Base-by-base conservation (phyloP, 2,888 invertebrate species). In the Reticulitermes lucifugus region DNA sequence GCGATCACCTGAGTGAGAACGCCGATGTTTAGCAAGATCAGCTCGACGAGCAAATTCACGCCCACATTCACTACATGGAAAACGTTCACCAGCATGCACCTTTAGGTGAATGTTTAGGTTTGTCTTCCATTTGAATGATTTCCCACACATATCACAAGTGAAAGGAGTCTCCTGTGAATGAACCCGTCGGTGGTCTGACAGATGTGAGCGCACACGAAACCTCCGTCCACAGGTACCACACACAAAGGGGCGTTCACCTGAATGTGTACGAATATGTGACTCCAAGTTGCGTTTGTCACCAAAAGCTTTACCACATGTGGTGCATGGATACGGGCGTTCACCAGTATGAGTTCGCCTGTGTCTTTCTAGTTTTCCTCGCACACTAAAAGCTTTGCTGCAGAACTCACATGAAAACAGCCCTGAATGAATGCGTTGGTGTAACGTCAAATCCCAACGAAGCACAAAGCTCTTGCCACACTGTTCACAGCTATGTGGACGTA, bases 261-360 rank as follows among this genome's bases (percentile, higher is more conserved):
- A 89, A 87, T 91, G 91, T 6, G 89, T 89, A 29, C 89, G 86
- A 79, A 88, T 88, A 84, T 91, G 91, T 5, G 90, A 90, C 35
- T 89, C 89, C 55, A 91, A 88, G 86, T 91, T 91, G n/a, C 90
- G 88, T 87, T 90, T 91, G 88, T 91, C 91, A 5, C 90, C 89
- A 86, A 91, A 91, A 5, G 90, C 89, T 85, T 90, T 90, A 7
- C 88, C 88, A 86, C 91, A 91, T 59, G 89, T 88, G 43, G 88
- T 87, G 86, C 91, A 91, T n/a, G 88, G 85, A 85, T 89, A 91
- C 0, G 91, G 91, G 60, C 88, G 86, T 82, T 90, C 90, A 29
- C 91, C 90, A 1, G 90, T 91, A 87, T 91, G 91, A 1, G 89
- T 90, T 35, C 90, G 88, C 9, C 89, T 84, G 85, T 91, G 91